A percentile compares a stretch with the other conserved stretches of the same genome.
Evolutionary conservation across 2,888 invertebrate genomes (phyloP).

Genomic region (Sinopyrophorus schimmeli): DNA sequence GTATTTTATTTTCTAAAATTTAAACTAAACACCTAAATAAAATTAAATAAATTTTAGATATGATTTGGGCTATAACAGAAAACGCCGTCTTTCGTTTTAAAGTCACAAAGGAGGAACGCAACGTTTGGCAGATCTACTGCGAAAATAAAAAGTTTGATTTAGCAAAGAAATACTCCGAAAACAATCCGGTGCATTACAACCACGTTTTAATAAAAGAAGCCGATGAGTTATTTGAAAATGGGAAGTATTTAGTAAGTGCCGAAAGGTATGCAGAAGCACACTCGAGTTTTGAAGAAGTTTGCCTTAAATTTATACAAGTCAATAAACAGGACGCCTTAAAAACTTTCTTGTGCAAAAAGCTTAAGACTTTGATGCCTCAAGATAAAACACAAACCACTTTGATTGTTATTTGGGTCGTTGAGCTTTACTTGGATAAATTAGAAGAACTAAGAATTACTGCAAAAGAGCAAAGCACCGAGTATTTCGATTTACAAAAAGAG

Average conservation of each 20-base stretch:
- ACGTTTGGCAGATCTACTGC: conserved; percentile 88
- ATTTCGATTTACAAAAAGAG: conserved; percentile 69
- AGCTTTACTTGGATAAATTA: conserved; percentile 87
- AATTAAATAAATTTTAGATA: no score
- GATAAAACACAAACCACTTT: conserved; percentile 90
- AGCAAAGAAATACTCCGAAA: conserved; percentile 82
- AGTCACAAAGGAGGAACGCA: conserved; percentile 80
- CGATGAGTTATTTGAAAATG: conserved; percentile 77
- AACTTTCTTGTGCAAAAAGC: conserved; percentile 81
- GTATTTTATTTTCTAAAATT: no score
- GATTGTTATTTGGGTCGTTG: conserved; percentile 93
- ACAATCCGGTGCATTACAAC: conserved; percentile 80
- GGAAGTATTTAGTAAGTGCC: conserved; percentile 82
- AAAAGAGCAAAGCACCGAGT: conserved; percentile 52
- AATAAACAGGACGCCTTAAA: conserved; percentile 85
- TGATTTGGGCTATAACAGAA: conserved; percentile 87
- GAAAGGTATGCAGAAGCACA: conserved; percentile 86
- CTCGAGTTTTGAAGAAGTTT: conserved; percentile 92
- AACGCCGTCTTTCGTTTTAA: conserved; percentile 84
- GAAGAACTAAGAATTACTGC: conserved; percentile 67
- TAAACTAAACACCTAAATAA: no score
- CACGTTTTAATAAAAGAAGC: conserved; percentile 87
- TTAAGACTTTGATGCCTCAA: conserved; percentile 70
- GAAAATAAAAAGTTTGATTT: conserved; percentile 83
- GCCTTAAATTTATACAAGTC: conserved; percentile 84